phyloP scores from a whole-genome alignment of 2,797 vertebrate species.

The Hydrolagus colliei region DNA sequence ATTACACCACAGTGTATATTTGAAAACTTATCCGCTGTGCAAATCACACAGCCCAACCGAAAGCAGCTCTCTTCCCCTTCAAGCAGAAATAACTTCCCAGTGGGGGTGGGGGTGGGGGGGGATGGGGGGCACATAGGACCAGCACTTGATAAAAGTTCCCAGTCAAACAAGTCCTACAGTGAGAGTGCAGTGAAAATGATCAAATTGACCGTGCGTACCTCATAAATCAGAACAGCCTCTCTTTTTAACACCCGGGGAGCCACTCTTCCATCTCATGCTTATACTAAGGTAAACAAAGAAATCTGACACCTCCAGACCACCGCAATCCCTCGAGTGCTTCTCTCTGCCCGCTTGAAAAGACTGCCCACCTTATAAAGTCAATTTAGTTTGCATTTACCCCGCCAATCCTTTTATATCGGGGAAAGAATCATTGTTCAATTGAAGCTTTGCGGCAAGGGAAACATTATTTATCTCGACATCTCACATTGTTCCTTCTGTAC shows the following conservation, averaged over 20 bases:
- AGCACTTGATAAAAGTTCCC: constrained; percentile 66
- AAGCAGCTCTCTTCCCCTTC: constrained; percentile 49
- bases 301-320: not conserved
- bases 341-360: not conserved
- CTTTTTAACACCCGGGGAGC: not conserved
- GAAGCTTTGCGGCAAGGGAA: not conserved
- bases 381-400: not conserved
- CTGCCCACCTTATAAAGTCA: not conserved
- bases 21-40: not conserved
- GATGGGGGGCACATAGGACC: constrained; percentile 49
- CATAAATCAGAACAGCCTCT: constrained; percentile 54
- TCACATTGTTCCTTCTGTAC: not conserved
- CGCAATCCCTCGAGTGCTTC: not conserved
- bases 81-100: constrained; percentile 58
- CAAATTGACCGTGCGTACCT: constrained; percentile 67
- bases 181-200: constrained; percentile 53
- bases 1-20: not conserved
- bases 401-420: not conserved
- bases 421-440: not conserved
- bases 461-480: not conserved
- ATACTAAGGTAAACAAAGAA: not conserved
- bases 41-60: not conserved
- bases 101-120: too few relatives aligned
- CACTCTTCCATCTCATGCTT: not conserved
- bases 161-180: constrained; percentile 55